phyloP scores from a whole-genome alignment of 1,140 invertebrate genomes.

The Calephelis nemesis region DNA sequence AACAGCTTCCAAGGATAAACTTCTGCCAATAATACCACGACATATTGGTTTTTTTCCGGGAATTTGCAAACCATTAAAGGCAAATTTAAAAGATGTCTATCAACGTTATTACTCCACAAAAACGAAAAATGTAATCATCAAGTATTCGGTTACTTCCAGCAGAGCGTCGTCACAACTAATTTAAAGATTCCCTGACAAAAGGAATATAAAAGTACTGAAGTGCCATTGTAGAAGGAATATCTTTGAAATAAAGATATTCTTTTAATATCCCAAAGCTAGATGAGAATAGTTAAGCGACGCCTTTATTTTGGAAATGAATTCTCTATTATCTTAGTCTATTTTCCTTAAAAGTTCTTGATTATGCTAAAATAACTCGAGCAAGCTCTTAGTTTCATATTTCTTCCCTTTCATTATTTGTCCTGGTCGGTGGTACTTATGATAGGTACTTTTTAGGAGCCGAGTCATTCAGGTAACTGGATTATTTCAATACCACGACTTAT shows the following conservation, averaged over 20 bases:
- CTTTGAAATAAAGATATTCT: constrained; percentile 22
- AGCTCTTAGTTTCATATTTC: too few species aligned
- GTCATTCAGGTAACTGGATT: too few species aligned
- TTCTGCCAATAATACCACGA: too few species aligned
- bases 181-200: constrained; percentile 13
- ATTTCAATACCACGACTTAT: too few species aligned
- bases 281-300: constrained; percentile 14
- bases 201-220: constrained; percentile 13
- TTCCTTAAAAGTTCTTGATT: constrained; percentile 2
- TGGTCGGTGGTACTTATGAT: too few species aligned
- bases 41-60: neutral
- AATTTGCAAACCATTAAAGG: neutral
- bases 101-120: constrained; percentile 6
- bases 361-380: too few species aligned
- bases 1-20: too few species aligned
- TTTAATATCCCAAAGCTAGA: constrained; percentile 23
- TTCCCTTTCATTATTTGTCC: too few species aligned
- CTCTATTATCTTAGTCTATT: constrained; percentile 17
- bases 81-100: neutral
- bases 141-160: constrained; percentile 12
- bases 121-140: constrained; percentile 8
- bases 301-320: constrained; percentile 22
- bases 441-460: too few species aligned
- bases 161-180: constrained; percentile 2
- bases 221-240: constrained; percentile 13